Percentiles rank a stretch among this genome's conserved stretches.
Evolutionary conservation across 2,888 invertebrate species (phyloP).

Genomic region (Eupithecia exiguata): DNA sequence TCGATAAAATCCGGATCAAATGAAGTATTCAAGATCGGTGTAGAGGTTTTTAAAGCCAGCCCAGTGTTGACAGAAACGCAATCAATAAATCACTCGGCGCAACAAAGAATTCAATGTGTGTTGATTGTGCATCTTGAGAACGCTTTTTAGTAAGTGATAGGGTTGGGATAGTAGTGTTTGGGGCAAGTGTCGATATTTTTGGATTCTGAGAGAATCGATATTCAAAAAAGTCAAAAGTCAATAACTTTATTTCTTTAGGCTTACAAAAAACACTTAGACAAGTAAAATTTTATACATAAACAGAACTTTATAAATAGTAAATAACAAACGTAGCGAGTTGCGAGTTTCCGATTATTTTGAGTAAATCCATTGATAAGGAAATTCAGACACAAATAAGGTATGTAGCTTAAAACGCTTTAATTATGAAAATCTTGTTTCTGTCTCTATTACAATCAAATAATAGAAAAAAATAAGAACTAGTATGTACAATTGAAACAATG

Average conservation of each 20-base stretch:
- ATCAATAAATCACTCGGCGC: constrained; percentile 82
- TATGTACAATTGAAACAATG: too few relatives aligned
- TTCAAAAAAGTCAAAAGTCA: too few relatives aligned
- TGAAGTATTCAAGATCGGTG: constrained; percentile 80
- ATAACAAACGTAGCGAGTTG: too few relatives aligned
- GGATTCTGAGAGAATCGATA: background rate
- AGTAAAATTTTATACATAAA: too few relatives aligned
- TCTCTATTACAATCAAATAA: too few relatives aligned
- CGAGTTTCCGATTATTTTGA: background rate
- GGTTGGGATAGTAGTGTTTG: constrained; percentile 53
- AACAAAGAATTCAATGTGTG: constrained; percentile 82
- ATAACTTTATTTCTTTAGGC: too few relatives aligned
- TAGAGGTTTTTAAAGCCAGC: constrained; percentile 65
- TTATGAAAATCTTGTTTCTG: too few relatives aligned
- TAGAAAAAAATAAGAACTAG: too few relatives aligned
- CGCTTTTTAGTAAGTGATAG: constrained; percentile 74
- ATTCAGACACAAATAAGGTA: background rate
- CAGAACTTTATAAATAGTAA: too few relatives aligned
- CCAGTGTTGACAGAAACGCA: constrained; percentile 82
- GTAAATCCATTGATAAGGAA: background rate
- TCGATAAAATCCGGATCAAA: constrained; percentile 84
- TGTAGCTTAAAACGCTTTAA: background rate
- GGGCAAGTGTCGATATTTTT: constrained; percentile 29
- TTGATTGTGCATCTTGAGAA: constrained; percentile 82
- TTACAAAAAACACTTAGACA: too few relatives aligned